Base-by-base conservation (phyloP, 2,113 vertebrate species). In the Zapus hudsonius region DNA sequence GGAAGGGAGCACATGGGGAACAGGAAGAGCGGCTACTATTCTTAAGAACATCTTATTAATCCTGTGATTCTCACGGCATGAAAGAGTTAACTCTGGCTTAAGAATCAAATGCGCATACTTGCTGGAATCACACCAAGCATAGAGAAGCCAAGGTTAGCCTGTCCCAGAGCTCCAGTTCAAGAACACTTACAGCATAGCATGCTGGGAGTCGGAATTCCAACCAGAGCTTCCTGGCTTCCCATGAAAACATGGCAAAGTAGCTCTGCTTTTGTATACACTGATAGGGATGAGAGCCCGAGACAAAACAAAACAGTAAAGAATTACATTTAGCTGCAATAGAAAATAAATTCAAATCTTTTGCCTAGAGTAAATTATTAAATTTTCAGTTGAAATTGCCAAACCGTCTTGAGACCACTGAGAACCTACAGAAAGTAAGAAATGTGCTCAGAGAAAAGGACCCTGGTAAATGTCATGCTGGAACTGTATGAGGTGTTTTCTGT, bases 211-310 rank as follows among this genome's bases (percentile, higher is more conserved):
- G n/a, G n/a, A n/a, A n/a, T n/a, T n/a, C n/a, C n/a, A n/a, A n/a
- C n/a, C n/a, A n/a, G n/a, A 89, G 44, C 31, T 69, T 76, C 42
- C 59, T 72, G 84, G 75, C 15, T 66, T 55, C 73, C 79, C 42
- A 89, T 47, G 63, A 66, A 0, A 69, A 57, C 23, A 55, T 67
- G 25, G 74, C 47, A 64, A 86, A 94, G 75, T 10, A 89, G 75
- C n/a, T 74, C 33, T 89, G 75, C 40, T 78, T 92, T 79, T 89
- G 23, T 84, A 78, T 82, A 73, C 66, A 82, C 64, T 70, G 75
- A 89, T 16, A n/a, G 19, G 27, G 74, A 47, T 40, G 27, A 91
- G 27, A 84, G 2, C 78, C 10, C 59, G 82, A 64, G 59, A 66
- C 61, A 66, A 82, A 44, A n/a, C 66, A 44, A 44, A 47, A 59